Evolutionary conservation across 2,888 invertebrate species (phyloP), one percentile per base, ranked within the genome.

Genomic region (Osedax fenrisi): DNA sequence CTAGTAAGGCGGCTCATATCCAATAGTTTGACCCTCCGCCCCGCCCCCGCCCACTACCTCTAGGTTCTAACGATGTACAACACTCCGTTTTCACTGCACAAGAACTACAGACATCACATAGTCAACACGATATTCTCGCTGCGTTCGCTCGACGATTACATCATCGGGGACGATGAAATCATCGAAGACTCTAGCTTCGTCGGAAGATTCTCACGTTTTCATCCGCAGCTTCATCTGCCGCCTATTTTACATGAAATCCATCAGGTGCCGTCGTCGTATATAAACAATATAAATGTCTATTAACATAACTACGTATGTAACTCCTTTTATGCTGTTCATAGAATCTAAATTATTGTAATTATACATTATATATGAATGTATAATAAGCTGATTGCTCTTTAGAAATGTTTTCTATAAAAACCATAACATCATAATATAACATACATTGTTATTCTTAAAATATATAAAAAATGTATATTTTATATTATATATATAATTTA

Each of bases 111-210:
- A 26, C 84, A 84, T 74, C 83, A 83, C 78, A 82, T 82, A 2
- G 84, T 84, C 66, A 84, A 84, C 80, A 83, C 80, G 74, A 79
- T 84, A 26, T 82, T 81, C 81, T 79, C 82, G 2, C 79, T 84
- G 23, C 82, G 82, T 77, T 84, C 84, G 3, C 78, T 84, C 17
- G 84, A 84, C 75, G 76, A 79, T 64, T 78, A 81, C 78, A 81
- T 84, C 5, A 78, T 84, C 3, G 82, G 84, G 2, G 84, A 84
- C 78, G 84, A 84, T 75, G 84, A 84, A 77, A 84, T 84, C 68
- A 84, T 84, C 74, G 84, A 84, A 77, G 84, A 84, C 79, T 82
- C 84, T 1, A 76, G 79, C 27, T 83, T 84, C 78, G 79, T 80
- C 13, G 81, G 80, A 1, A 72, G 76, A 13, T 83, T 81, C 77